These are phyloP conservation scores for Cnemophilus loriae DNA, from an alignment of 2,113 vertebrate species.

Conservation along the genomic window DNA sequence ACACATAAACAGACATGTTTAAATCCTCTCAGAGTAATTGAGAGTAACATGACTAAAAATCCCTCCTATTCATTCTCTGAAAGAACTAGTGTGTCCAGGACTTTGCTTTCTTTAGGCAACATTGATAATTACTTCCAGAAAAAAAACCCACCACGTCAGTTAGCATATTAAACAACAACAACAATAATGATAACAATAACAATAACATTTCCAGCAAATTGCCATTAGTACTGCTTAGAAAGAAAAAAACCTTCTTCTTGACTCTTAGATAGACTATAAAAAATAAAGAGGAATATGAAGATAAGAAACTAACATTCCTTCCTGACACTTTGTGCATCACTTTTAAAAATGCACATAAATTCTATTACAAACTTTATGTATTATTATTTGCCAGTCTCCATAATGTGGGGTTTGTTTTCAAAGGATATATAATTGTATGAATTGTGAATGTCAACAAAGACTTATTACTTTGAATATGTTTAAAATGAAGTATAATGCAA, in stretches of 20 bases:
- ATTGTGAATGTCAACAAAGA: constrained; percentile 64
- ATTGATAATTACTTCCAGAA: not conserved
- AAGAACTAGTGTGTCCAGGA: not conserved
- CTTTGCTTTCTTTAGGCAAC: not conserved
- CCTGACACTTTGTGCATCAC: not conserved
- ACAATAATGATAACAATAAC: not conserved
- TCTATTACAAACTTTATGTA: constrained; percentile 46
- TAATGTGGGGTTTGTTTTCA: not conserved
- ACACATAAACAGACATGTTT: not conserved
- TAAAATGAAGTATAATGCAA: constrained; percentile 63
- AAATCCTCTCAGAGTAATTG: not conserved
- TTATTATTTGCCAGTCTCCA: constrained; percentile 59
- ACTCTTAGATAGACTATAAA: not conserved
- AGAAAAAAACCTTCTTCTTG: not conserved
- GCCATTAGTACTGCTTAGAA: not conserved
- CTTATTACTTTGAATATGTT: constrained; percentile 63
- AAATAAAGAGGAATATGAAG: not conserved
- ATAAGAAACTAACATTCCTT: not conserved
- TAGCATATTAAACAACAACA: not conserved
- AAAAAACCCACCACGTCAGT: not conserved
- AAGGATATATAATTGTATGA: constrained; percentile 51
- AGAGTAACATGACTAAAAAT: not conserved
- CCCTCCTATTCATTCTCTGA: not conserved
- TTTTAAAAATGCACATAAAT: not conserved
- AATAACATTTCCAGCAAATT: not conserved